A percentile compares a stretch with the other conserved stretches of the same genome.
phyloP scores from a whole-genome alignment of 2,888 invertebrate species.

The Glyphotaelius pellucidus region DNA sequence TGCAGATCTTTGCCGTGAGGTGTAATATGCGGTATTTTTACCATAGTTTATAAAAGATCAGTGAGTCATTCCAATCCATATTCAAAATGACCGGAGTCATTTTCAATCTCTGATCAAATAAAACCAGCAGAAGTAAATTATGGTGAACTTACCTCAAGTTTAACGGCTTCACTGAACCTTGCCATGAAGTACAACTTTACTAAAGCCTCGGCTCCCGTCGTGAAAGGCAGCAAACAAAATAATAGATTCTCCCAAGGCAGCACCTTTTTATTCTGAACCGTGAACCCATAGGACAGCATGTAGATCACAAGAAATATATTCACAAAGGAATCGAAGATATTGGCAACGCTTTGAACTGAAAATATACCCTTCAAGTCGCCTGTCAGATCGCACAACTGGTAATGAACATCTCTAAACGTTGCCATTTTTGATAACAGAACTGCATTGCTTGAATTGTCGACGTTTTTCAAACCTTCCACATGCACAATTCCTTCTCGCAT shows the following conservation, averaged over 20 bases:
- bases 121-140: background rate
- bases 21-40: too few species aligned
- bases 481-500: background rate
- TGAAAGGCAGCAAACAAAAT: slow-evolving; percentile 38
- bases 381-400: slow-evolving; percentile 55
- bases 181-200: slow-evolving; percentile 52
- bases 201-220: slow-evolving; percentile 41
- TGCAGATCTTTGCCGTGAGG: too few species aligned
- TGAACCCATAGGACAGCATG: slow-evolving; percentile 50
- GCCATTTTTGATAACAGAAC: slow-evolving; percentile 8
- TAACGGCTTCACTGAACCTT: slow-evolving; percentile 48
- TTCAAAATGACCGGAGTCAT: too few species aligned
- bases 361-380: slow-evolving; percentile 51
- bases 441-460: background rate
- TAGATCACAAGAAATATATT: slow-evolving; percentile 51
- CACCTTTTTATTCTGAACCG: slow-evolving; percentile 42
- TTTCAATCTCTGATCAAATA: background rate
- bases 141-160: slow-evolving; percentile 49
- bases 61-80: too few species aligned
- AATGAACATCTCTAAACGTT: slow-evolving; percentile 48
- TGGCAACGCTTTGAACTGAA: slow-evolving; percentile 50
- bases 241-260: slow-evolving; percentile 7
- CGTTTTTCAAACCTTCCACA: background rate
- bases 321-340: slow-evolving; percentile 55
- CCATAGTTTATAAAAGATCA: too few species aligned